Evolutionary conservation across 2,797 vertebrate genomes (phyloP), one percentile per base, ranked within the genome.

Genomic region (Helostoma temminkii): DNA sequence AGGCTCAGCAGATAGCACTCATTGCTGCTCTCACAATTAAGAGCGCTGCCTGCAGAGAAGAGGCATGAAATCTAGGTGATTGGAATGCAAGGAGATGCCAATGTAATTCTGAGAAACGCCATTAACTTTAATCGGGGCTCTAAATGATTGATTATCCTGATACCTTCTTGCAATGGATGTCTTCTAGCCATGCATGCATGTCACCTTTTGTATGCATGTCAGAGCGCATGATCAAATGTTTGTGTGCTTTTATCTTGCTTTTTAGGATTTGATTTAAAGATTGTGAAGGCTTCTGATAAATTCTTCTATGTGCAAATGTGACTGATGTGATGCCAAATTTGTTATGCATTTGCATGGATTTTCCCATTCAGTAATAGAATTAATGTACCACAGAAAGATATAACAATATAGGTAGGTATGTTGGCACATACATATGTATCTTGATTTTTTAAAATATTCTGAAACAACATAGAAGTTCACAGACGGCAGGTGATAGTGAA

Each of bases 1-100:
- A 90, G 87, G 81, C 85, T 87, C 60, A 62, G 88, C 63, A 89
- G 88, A 93, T 87, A 90, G 80, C 71, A 54, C 83, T 83, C 80
- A 74, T 78, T 71, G 81, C 75, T 0, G 43, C 77, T 78, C 77
- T 66, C 78, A 82, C 86, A 88, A 87, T 90, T 86, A 88, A 83
- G 83, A 32, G 58, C 65, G 68, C 75, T 54, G 89, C 88, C 89
- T 84, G 86, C 81, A 62, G 82, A 90, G 86, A 73, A 59, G 66
- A 80, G 81, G 57, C 85, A 78, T 90, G 87, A 84, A 88, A 90
- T 90, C 82, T 80, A 66, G 74, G 78, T 85, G 90, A 88, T 84
- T 89, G 88, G 86, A 82, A 91, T 83, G 87, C 80, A 74, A 70
- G 75, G 54, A 75, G 86, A 83, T 64, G 87, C 83, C 82, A 55